Conservation (phyloP, 2,888 invertebrate genomes). For the Cepaea hortensis region DNA sequence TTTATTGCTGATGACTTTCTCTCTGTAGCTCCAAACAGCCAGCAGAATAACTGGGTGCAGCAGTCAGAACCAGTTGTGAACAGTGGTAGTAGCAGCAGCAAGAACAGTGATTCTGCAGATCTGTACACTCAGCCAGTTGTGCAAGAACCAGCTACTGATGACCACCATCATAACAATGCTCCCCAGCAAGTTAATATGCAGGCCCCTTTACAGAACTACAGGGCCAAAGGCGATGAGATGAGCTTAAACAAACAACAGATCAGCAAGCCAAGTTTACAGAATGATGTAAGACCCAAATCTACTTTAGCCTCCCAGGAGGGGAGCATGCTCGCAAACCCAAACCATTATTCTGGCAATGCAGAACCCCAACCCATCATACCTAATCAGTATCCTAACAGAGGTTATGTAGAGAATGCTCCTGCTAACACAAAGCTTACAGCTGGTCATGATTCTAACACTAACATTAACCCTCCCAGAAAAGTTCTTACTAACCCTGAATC, state of each 20-base stretch:
- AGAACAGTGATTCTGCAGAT: neutral
- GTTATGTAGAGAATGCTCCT: neutral
- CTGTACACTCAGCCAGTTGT: neutral
- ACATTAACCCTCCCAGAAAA: constrained; percentile 14
- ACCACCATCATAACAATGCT: neutral
- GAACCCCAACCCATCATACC: neutral
- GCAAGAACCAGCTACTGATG: constrained; percentile 1
- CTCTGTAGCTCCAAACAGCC: constrained; percentile 1
- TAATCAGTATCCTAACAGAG: constrained; percentile 29
- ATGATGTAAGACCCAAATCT: constrained; percentile 21
- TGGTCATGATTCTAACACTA: neutral
- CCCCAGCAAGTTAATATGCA: neutral
- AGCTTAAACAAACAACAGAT: neutral
- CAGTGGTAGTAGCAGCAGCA: neutral
- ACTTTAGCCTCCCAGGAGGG: neutral
- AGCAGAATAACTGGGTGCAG: constrained; percentile 19
- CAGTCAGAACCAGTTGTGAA: constrained; percentile 2
- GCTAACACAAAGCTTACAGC: neutral
- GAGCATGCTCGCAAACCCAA: constrained; percentile 21
- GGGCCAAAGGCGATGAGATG: neutral
- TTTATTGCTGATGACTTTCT: neutral
- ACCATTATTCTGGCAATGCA: neutral
- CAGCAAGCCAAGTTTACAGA: neutral
- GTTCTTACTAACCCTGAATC: neutral
- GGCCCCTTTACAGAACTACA: neutral